Percentiles rank a stretch among this genome's conserved stretches.
Evolutionary conservation across 1,140 invertebrate genomes (phyloP).

Genomic region (Hestina assimilis): DNA sequence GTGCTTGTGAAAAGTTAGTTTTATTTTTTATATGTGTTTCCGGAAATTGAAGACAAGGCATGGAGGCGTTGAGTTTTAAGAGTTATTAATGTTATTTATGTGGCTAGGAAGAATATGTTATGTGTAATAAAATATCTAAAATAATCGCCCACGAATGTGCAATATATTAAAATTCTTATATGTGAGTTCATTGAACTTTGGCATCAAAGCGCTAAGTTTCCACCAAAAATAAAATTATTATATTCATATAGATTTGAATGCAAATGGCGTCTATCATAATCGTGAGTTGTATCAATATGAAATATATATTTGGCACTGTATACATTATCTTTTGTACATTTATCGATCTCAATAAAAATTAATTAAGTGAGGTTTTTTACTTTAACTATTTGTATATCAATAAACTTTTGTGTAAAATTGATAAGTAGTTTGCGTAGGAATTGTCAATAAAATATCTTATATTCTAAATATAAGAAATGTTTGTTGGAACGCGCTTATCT

Average conservation of each 20-base stretch:
- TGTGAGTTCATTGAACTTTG: conserved; percentile 22
- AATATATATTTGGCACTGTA: conserved; percentile 22
- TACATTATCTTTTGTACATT: not conserved
- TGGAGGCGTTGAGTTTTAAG: too few relatives aligned
- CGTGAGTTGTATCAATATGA: conserved; percentile 9
- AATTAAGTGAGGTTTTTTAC: not conserved
- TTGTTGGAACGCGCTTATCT: too few relatives aligned
- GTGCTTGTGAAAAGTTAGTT: too few relatives aligned
- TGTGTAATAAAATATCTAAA: not conserved
- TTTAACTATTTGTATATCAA: too few relatives aligned
- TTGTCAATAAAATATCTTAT: too few relatives aligned
- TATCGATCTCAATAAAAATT: not conserved
- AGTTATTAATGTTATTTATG: too few relatives aligned
- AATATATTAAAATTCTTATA: not conserved
- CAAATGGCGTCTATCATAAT: conserved; percentile 29
- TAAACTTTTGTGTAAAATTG: too few relatives aligned
- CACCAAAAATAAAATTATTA: conserved; percentile 32
- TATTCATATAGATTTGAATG: conserved; percentile 34
- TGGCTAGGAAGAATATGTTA: too few relatives aligned
- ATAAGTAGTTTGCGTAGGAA: too few relatives aligned
- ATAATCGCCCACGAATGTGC: conserved; percentile 7
- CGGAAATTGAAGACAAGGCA: too few relatives aligned
- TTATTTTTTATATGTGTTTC: too few relatives aligned
- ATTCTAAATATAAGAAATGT: too few relatives aligned
- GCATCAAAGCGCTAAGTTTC: conserved; percentile 24